Evolutionary conservation across 2,888 invertebrate species (phyloP), one percentile per base, ranked within the genome.

Genomic region (Dolomedes plantarius): DNA sequence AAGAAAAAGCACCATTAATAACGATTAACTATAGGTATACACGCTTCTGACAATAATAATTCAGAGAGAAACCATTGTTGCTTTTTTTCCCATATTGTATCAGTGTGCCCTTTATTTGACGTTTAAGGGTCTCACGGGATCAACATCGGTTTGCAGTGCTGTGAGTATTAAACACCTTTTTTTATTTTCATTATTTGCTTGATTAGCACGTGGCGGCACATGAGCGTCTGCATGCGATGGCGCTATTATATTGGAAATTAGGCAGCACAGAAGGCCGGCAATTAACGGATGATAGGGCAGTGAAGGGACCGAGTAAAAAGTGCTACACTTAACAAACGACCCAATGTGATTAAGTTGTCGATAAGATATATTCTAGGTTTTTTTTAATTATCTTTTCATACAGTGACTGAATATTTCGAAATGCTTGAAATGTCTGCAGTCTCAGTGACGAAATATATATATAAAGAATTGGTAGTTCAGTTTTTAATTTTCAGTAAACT

Each of bases 181-280:
- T 68, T 68, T 11, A 29, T 65, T 31, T 39, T 41, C 68, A 68
- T 68, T 11, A 29, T 65, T 31, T 6, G 31, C 31, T 16, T 31
- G 69, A 69, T 69, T 36, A 41, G 46, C 76, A 71, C 76, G 82
- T 76, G 75, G 50, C 76, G 3, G 19, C 71, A 50, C 65, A 72
- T 65, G 75, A 56, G 23, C 65, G 46, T 71, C 29, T 27, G 27
- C 82, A 76, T 83, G 82, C 76, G 23, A 72, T 31, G 46, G 27
- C 31, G 64, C 46, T 68, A 83, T 83, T 83, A 83, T 56, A 62
- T 36, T 62, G 56, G 27, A 64, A 27, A 74, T 74, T 64, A 36
- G 11, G 31, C 16, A 65, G 74, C 19, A 64, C 32, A 39, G 23
- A 27, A 36, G 32, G 27, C 29, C 62, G 0, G 7, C 36, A 64